Base-by-base conservation (phyloP, 2,113 vertebrate species). In the Uria aalge region DNA sequence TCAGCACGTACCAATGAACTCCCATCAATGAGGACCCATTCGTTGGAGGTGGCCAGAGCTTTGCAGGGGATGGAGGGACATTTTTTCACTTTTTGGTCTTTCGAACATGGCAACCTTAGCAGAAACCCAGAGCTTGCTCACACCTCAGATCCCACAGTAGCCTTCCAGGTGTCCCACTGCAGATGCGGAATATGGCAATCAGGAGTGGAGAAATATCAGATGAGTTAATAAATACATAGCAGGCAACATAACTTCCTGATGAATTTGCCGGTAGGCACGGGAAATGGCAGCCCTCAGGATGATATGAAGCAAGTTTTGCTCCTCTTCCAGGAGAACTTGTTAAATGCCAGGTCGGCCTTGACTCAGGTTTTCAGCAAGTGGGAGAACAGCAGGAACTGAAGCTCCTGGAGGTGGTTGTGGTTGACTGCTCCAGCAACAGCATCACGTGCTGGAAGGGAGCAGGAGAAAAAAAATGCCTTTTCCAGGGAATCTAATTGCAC, bases 381-480 rank as follows among this genome's bases (percentile, higher is more conserved):
- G 52, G n/a, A 88, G 19, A 94, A 55, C 21, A 59, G 47, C 50
- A 36, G 74, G 74, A 80, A 36, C 32, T 0, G 1, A 56, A 76
- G 66, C 19, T 94, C 36, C 56, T 68, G 67, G 69, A 69, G 57
- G 29, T 72, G 45, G 40, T 7, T 53, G 55, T 55, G 36, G 60
- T 10, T 91, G 76, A 81, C 60, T 68, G 88, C 53, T 96, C 55
- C 67, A 74, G 55, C 18, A 85, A 22, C 26, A 55, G 27, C 0
- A 0, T 90, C 62, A 83, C 0, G 0, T 6, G 24, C 30, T 82
- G 72, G 47, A 83, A 24, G 5, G 4, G 29, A 4, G 4, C 4
- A 4, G 6, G 14, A 8, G 13, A 13, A 4, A 18, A 36, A 57
- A 86, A 85, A 40, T 15, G 9, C 4, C 0, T 75, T 69, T 97